These are phyloP conservation scores for Podarcis lilfordi DNA, from an alignment of 2,797 vertebrate species.

Conservation along the genomic window DNA sequence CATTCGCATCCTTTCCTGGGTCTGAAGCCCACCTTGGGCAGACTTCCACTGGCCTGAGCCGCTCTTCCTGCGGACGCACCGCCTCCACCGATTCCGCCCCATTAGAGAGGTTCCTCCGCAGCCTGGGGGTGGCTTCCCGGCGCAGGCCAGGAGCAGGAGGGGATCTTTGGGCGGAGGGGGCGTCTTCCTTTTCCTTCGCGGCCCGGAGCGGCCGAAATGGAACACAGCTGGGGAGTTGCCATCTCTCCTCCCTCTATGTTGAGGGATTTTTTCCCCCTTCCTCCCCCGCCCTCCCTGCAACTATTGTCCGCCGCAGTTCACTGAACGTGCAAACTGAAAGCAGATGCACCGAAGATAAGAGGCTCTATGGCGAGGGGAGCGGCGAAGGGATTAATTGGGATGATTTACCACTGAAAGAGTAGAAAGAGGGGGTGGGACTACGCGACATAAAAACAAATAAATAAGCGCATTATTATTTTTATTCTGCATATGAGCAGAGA, in stretches of 20 bases:
- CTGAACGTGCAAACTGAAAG: conserved; percentile 81
- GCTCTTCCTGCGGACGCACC: not conserved
- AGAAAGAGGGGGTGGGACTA: no score
- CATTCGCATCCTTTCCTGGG: not conserved
- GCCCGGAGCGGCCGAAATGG: conserved; percentile 74
- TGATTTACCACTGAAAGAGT: conserved; percentile 1
- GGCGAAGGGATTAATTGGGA: not conserved
- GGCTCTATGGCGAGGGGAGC: not conserved
- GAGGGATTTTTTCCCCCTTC: conserved; percentile 74
- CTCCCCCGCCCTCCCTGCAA: conserved; percentile 7
- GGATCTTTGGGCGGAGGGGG: not conserved
- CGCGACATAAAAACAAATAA: not conserved
- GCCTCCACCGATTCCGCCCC: not conserved
- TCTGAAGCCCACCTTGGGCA: not conserved
- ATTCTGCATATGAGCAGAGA: not conserved
- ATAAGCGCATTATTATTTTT: not conserved
- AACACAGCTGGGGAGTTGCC: conserved; percentile 76
- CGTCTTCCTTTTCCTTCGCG: conserved; percentile 53
- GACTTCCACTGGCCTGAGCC: not conserved
- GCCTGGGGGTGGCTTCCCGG: conserved; percentile 22
- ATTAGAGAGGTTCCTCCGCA: no score
- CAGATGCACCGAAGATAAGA: conserved; percentile 73
- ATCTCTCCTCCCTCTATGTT: conserved; percentile 74
- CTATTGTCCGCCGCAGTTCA: conserved; percentile 75
- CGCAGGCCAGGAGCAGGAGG: not conserved